phyloP scores from a whole-genome alignment of 1,140 invertebrate genomes.

The Polypedilum vanderplanki region DNA sequence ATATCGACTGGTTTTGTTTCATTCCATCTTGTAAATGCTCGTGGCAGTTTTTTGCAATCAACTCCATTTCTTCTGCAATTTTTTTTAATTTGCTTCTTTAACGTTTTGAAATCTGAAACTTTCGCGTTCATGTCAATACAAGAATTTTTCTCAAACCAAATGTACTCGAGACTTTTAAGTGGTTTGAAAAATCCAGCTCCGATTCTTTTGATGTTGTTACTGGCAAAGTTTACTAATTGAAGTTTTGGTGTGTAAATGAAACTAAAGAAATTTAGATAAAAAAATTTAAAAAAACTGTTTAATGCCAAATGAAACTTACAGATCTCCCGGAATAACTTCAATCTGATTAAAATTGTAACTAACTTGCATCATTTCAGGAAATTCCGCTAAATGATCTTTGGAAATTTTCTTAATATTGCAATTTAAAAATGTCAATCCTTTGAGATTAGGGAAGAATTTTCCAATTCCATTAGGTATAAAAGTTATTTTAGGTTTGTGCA shows the following conservation, averaged over 20 bases:
- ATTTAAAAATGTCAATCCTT: neutral
- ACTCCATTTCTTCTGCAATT: neutral
- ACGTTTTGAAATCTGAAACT: neutral
- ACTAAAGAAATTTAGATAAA: neutral
- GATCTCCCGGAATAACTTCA: neutral
- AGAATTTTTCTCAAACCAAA: neutral
- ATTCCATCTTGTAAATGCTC: neutral
- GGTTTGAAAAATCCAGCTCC: neutral
- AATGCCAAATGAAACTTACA: neutral
- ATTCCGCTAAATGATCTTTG: neutral
- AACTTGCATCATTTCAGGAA: neutral
- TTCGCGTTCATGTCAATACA: neutral
- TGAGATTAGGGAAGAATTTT: neutral
- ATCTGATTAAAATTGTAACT: neutral
- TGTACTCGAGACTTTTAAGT: neutral
- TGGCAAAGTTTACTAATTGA: neutral
- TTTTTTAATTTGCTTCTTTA: neutral
- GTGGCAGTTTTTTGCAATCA: neutral
- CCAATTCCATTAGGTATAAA: neutral
- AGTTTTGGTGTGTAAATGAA: neutral
- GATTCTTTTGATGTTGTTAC: neutral
- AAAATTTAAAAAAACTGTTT: neutral
- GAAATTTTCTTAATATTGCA: constrained; percentile 1
- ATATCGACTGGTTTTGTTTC: neutral
- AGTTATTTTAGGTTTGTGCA: neutral